Evolutionary conservation across 1,140 invertebrate species (phyloP).

Genomic region (Drosophila albomicans): DNA sequence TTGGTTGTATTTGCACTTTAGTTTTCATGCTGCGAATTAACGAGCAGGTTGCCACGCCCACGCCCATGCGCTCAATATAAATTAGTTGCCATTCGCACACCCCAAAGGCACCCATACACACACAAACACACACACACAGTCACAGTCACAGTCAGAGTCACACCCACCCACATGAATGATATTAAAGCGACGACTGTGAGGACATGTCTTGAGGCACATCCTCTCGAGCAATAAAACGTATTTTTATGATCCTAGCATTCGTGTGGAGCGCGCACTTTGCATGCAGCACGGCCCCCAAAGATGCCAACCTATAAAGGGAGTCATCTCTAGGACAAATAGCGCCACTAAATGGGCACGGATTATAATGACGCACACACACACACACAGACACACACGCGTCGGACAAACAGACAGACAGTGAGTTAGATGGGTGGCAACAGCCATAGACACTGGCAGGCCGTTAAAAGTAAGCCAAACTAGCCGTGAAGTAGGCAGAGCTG

Average conservation of each 20-base stretch:
- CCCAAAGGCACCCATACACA: conserved; percentile 10
- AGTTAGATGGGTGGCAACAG: conserved; percentile 3
- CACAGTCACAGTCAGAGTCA: no score
- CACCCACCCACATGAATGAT: conserved; percentile 51
- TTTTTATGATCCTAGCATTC: conserved; percentile 76
- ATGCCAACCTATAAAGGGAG: conserved; percentile 73
- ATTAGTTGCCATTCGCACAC: conserved; percentile 63
- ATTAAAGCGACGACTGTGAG: conserved; percentile 55
- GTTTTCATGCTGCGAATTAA: conserved; percentile 81
- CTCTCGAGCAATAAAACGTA: conserved; percentile 78
- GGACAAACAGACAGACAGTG: not conserved
- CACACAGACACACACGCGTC: conserved; percentile 8
- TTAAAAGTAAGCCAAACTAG: conserved; percentile 79
- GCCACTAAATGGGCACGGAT: conserved; percentile 80
- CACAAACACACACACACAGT: not conserved
- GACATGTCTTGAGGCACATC: conserved; percentile 75
- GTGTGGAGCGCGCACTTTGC: conserved; percentile 69
- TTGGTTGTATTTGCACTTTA: conserved; percentile 70
- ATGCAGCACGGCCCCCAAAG: conserved; percentile 58
- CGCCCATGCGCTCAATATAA: conserved; percentile 58
- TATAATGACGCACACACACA: conserved; percentile 72
- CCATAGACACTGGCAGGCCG: conserved; percentile 31
- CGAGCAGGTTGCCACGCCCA: conserved; percentile 59
- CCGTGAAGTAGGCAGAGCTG: conserved; percentile 67
- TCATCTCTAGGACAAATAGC: conserved; percentile 78